Conservation (phyloP, 2,888 invertebrate species). For the Biston betularia region DNA sequence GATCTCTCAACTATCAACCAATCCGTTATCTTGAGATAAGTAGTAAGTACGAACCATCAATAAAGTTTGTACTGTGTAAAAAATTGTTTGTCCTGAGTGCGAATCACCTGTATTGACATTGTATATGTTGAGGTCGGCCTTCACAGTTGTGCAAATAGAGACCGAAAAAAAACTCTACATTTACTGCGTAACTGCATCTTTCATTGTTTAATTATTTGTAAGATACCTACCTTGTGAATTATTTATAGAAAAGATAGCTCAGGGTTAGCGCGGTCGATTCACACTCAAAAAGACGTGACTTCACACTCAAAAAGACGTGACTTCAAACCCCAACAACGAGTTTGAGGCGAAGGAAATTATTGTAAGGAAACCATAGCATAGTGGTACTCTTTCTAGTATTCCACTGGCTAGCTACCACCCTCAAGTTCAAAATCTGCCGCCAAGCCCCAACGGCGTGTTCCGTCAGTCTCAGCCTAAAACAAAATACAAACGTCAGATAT, state of each 20-base stretch:
- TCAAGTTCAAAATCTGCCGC: background rate
- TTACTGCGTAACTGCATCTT: slow-evolving; percentile 14
- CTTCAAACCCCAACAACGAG: no score
- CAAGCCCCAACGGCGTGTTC: no score
- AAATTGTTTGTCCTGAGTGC: slow-evolving; percentile 12
- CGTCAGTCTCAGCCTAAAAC: background rate
- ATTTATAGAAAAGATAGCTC: no score
- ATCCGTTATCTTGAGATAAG: background rate
- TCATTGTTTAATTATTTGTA: background rate
- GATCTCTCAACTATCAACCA: no score
- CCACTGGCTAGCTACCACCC: no score
- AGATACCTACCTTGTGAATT: no score
- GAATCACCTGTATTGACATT: slow-evolving; percentile 26
- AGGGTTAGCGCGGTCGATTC: no score
- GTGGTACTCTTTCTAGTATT: no score
- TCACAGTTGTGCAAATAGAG: slow-evolving; percentile 39
- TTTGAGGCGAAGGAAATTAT: no score
- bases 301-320: no score
- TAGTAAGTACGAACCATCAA: background rate
- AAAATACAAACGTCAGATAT: background rate
- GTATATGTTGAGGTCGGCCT: slow-evolving; percentile 39
- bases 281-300: no score
- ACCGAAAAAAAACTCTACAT: slow-evolving; percentile 33
- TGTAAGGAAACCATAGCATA: no score
- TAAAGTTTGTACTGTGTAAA: slow-evolving; percentile 6